phyloP scores from a whole-genome alignment of 2,888 invertebrate species.

The Nesidiocoris tenuis region DNA sequence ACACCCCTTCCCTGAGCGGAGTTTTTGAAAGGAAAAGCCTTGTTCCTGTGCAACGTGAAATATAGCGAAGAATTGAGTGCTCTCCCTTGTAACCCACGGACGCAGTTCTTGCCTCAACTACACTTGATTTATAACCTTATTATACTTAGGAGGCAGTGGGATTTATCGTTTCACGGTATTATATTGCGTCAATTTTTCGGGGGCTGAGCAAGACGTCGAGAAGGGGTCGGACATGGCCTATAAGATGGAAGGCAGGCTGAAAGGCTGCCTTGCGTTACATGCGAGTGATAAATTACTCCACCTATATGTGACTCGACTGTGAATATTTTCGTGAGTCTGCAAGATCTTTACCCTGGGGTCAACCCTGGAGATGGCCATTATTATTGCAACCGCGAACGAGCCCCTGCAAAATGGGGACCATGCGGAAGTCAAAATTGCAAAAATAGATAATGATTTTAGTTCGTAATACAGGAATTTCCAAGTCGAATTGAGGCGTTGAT shows the following conservation, averaged over 20 bases:
- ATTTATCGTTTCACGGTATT: constrained; percentile 38
- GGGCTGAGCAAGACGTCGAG: neutral
- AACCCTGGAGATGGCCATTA: too few relatives aligned
- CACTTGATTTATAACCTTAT: constrained; percentile 43
- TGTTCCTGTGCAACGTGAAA: too few relatives aligned
- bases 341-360: too few relatives aligned
- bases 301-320: neutral
- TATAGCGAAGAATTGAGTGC: constrained; percentile 5
- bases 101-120: neutral
- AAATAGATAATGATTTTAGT: too few relatives aligned
- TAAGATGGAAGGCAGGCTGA: neutral
- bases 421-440: too few relatives aligned
- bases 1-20: too few relatives aligned
- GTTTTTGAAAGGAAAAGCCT: too few relatives aligned
- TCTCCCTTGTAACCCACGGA: constrained; percentile 25
- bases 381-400: neutral
- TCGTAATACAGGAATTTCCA: too few relatives aligned
- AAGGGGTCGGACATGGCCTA: neutral
- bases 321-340: neutral
- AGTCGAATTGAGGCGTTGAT: too few relatives aligned
- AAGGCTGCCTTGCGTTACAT: neutral
- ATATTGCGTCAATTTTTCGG: constrained; percentile 41
- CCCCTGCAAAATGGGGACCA: too few relatives aligned
- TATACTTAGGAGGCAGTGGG: constrained; percentile 29
- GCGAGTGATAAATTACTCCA: neutral